Conservation (phyloP, 1,140 invertebrate genomes). For the Bilobella aurantiaca region DNA sequence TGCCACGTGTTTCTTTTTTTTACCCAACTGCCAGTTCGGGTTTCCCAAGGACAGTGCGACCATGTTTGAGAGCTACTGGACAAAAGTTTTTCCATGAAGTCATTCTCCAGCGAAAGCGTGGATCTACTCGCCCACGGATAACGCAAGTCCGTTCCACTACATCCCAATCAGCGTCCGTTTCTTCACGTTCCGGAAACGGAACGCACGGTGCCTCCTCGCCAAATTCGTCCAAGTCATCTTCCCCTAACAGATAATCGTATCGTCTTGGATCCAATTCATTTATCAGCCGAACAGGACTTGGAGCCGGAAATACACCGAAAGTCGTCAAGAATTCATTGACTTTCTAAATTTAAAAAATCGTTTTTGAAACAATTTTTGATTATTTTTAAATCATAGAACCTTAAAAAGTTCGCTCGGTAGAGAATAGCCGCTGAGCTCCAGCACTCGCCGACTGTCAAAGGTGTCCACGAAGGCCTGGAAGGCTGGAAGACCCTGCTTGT, state of each 20-base stretch:
- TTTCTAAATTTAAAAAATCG: slow-evolving; percentile 6
- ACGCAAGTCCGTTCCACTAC: slow-evolving; percentile 9
- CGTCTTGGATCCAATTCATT: not conserved
- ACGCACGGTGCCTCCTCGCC: slow-evolving; percentile 8
- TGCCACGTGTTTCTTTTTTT: too few relatives aligned
- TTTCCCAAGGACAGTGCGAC: slow-evolving; percentile 20
- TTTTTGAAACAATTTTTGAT: not conserved
- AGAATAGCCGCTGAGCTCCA: slow-evolving; percentile 27
- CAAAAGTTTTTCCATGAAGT: slow-evolving; percentile 28
- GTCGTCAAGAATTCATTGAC: slow-evolving; percentile 13
- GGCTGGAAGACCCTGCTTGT: not conserved
- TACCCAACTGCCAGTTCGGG: slow-evolving; percentile 23
- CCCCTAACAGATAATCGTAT: not conserved
- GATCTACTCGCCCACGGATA: not conserved
- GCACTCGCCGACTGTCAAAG: slow-evolving; percentile 17
- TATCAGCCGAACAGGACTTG: slow-evolving; percentile 12
- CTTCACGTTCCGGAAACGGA: not conserved
- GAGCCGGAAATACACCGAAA: slow-evolving; percentile 12
- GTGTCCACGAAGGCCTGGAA: slow-evolving; percentile 21
- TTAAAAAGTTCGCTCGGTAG: slow-evolving; percentile 14
- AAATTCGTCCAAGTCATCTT: slow-evolving; percentile 5
- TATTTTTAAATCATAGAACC: slow-evolving; percentile 6
- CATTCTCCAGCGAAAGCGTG: slow-evolving; percentile 18
- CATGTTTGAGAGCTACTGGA: slow-evolving; percentile 27
- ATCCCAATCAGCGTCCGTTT: slow-evolving; percentile 19